Evolutionary conservation across 1,140 invertebrate genomes (phyloP).

Genomic region (Metopolophium dirhodum): DNA sequence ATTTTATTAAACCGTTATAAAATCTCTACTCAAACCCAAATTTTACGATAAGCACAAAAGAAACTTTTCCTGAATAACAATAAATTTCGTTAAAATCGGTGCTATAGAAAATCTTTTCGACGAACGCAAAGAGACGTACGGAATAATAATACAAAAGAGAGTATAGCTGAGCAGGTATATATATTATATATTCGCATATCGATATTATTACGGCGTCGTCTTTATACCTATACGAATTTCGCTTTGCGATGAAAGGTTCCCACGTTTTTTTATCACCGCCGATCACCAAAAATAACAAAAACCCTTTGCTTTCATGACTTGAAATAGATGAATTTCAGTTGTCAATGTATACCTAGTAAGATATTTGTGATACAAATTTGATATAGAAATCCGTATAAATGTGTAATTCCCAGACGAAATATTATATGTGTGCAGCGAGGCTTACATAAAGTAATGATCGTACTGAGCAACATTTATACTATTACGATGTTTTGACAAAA

Average conservation of each 20-base stretch:
- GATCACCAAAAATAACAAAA: not conserved
- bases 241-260: not conserved
- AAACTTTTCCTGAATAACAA: slow-evolving; percentile 27
- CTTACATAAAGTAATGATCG: too few relatives aligned
- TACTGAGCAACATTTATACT: too few relatives aligned
- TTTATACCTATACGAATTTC: not conserved
- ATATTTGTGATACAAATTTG: not conserved
- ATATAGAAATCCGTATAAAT: not conserved
- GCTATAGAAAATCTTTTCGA: not conserved
- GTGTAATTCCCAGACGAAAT: too few relatives aligned
- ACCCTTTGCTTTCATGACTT: not conserved
- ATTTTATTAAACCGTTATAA: not conserved
- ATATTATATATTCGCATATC: not conserved
- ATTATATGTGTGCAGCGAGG: too few relatives aligned
- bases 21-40: not conserved
- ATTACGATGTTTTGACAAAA: not conserved
- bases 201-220: not conserved
- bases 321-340: not conserved
- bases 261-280: not conserved
- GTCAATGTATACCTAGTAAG: not conserved
- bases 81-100: not conserved
- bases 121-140: not conserved
- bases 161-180: not conserved
- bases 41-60: slow-evolving; percentile 31
- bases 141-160: slow-evolving; percentile 24